Base-by-base conservation (phyloP, 2,113 vertebrate species). In the Esox niger region DNA sequence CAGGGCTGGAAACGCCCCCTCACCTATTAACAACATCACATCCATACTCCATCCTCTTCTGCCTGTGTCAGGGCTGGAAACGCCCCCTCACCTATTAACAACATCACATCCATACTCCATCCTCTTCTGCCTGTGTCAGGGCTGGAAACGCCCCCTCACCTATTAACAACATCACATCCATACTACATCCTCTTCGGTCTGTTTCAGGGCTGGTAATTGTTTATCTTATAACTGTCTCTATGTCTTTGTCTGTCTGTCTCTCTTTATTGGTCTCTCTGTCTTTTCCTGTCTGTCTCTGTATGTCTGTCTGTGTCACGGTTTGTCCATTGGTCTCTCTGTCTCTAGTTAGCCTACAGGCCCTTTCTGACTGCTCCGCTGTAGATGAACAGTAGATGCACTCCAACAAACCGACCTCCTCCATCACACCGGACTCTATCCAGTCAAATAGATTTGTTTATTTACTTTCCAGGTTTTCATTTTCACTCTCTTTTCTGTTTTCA, bases 371-470 rank as follows among this genome's bases (percentile, higher is more conserved):
- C 75, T 76, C 84, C 78, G 70, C 72, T 69, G 71, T 81, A 85
- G 85, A 85, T 84, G 73, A 81, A 78, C 69, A 84, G 84, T 79
- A 81, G 82, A 84, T 79, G 55, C 56, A 73, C 74, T 79, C 66
- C 59, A 71, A 71, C 25, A 31, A 69, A 13, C 26, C 83, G 84
- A 88, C 87, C 89, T 86, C 83, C 80, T 33, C 57, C n/a, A 26
- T 4, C 2, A 1, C 20, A 5, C 64, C 30, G 17, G 8, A 31
- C 31, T 68, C 62, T 21, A n/a, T 15, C 23, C 2, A 7, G 21
- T 33, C 30, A 33, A 27, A 49, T 62, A 75, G 79, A 80, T 83
- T 82, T 84, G 82, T 86, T 83, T 88, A 82, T 90, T 89, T 85
- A 80, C 85, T 82, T 87, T 80, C 86, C 80, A 86, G 81, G 80